Percentiles rank a stretch among this genome's conserved stretches.
Conservation (phyloP, 2,888 invertebrate genomes). For the Eupsilia transversa region DNA sequence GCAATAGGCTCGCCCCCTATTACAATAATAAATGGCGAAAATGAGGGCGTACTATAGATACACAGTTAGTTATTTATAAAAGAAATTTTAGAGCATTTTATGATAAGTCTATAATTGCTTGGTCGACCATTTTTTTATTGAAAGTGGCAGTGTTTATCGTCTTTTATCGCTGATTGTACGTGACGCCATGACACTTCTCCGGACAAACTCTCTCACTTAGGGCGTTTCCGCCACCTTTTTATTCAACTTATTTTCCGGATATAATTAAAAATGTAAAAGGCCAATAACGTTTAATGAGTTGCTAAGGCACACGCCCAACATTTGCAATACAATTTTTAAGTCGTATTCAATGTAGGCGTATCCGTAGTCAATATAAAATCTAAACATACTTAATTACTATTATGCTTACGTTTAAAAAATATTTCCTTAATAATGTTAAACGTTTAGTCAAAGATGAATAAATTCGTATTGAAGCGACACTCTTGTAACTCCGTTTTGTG, state of each 20-base stretch:
- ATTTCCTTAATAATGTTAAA: not conserved
- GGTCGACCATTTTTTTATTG: no score
- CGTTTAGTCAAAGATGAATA: conserved; percentile 10
- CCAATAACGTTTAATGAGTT: conserved; percentile 14
- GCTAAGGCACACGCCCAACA: not conserved
- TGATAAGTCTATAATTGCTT: no score
- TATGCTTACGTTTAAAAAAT: conserved; percentile 37
- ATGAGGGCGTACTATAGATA: no score
- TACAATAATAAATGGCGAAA: no score
- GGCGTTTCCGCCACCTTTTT: no score
- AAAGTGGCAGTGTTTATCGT: not conserved
- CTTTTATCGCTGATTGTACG: not conserved
- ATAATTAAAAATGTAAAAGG: conserved; percentile 3
- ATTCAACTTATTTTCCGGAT: not conserved
- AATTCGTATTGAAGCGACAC: not conserved
- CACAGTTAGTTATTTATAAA: no score
- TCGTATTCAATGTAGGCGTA: conserved; percentile 1
- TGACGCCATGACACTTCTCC: not conserved
- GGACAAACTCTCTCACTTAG: not conserved
- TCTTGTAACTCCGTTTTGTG: no score
- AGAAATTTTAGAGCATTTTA: no score
- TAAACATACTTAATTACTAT: conserved; percentile 38
- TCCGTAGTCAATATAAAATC: conserved; percentile 27
- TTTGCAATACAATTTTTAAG: conserved; percentile 10
- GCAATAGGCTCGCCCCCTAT: no score